A percentile compares a stretch with the other conserved stretches of the same genome.
These are phyloP conservation scores for Dicycla oo DNA, from an alignment of 2,888 invertebrate genomes.

Conservation along the genomic window DNA sequence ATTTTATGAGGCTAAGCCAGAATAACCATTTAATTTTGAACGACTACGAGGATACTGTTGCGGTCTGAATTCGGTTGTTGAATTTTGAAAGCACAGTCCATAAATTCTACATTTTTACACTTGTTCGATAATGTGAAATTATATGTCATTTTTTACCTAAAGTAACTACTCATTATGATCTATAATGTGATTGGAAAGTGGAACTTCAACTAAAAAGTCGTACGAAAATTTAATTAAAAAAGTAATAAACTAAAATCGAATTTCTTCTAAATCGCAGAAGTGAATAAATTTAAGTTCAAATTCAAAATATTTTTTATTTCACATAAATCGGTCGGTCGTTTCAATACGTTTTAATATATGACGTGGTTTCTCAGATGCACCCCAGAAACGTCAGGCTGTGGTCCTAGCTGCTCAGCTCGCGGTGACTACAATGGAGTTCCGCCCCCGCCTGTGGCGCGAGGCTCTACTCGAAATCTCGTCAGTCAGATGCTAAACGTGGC, in stretches of 20 bases:
- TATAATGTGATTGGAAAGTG: too few relatives aligned
- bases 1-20: too few relatives aligned
- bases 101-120: neutral
- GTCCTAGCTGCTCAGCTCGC: conserved; percentile 93
- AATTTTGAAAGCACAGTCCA: neutral
- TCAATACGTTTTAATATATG: neutral
- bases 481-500: conserved; percentile 93
- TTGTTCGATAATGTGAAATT: neutral
- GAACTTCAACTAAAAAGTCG: too few relatives aligned
- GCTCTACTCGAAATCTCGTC: conserved; percentile 91
- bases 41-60: neutral
- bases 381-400: conserved; percentile 90
- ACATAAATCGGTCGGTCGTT: neutral
- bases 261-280: too few relatives aligned
- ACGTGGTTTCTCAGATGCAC: conserved; percentile 82
- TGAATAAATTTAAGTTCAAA: neutral
- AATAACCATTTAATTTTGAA: neutral
- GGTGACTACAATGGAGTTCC: conserved; percentile 95
- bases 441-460: conserved; percentile 92
- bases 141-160: neutral
- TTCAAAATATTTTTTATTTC: neutral
- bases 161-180: too few relatives aligned
- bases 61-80: neutral
- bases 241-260: too few relatives aligned
- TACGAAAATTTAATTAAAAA: too few relatives aligned